A percentile compares a stretch with the other conserved stretches of the same genome.
phyloP scores from a whole-genome alignment of 92 coral and sea anemone genomes.

The Porites lobata region DNA sequence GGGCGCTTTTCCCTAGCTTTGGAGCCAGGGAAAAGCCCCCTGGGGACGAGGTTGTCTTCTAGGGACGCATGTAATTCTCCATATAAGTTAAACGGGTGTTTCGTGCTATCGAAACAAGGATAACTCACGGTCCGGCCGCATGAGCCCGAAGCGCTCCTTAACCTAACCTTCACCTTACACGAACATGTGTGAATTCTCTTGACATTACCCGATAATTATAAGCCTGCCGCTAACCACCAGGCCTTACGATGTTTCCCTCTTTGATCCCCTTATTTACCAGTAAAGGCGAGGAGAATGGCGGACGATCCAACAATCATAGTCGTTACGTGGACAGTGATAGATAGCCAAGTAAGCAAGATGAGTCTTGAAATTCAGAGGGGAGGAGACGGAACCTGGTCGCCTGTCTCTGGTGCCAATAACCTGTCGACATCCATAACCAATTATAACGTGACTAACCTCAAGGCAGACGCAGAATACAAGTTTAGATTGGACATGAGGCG shows the following conservation, averaged over 20 bases:
- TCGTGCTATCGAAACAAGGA: too few relatives aligned
- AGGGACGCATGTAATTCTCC: too few relatives aligned
- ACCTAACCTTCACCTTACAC: too few relatives aligned
- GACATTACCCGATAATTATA: too few relatives aligned
- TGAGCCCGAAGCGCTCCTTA: too few relatives aligned
- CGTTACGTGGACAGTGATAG: slow-evolving; percentile 56
- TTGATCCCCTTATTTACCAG: neutral
- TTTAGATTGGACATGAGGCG: slow-evolving; percentile 58
- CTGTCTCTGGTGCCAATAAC: slow-evolving; percentile 45
- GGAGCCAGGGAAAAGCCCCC: too few relatives aligned
- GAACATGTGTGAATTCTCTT: too few relatives aligned
- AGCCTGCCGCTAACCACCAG: too few relatives aligned
- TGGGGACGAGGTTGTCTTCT: too few relatives aligned
- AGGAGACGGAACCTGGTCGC: slow-evolving; percentile 24
- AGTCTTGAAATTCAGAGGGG: slow-evolving; percentile 49
- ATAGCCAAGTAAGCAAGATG: slow-evolving; percentile 39
- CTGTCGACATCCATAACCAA: slow-evolving; percentile 6
- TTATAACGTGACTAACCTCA: slow-evolving; percentile 54
- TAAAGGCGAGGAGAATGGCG: slow-evolving; percentile 16
- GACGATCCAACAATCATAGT: slow-evolving; percentile 51
- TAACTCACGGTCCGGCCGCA: too few relatives aligned
- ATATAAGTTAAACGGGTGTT: too few relatives aligned
- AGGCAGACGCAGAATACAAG: slow-evolving; percentile 48
- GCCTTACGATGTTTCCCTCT: neutral
- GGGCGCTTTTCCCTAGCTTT: too few relatives aligned